Base-by-base conservation (phyloP, 1,140 invertebrate species). In the Drosophila tristis region DNA sequence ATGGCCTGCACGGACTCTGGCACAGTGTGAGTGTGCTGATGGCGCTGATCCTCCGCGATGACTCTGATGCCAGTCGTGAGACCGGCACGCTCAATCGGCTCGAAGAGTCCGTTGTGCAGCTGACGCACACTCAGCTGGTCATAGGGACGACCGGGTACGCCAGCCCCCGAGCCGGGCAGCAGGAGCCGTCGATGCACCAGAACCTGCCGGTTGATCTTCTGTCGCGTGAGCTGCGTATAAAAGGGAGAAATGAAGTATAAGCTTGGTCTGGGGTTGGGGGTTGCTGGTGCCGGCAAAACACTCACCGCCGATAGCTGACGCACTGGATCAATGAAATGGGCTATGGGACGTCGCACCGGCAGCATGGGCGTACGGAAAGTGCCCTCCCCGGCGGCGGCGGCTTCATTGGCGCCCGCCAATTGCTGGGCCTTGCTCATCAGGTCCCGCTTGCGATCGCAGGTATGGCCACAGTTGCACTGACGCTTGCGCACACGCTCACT, bases 381-480 rank as follows among this genome's bases (percentile, higher is more conserved):
- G 20, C 45, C 56, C 2, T 63, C 74, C 15, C 47, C 51, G 1
- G 56, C 45, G 11, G 64, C 62, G 2, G 77, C 72, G 25, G 39
- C 54, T 31, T 39, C 35, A 5, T 39, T 39, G 35, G 63, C 74
- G 9, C 70, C 67, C 6, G 67, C 53, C 78, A 89, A 45, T 50
- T 75, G 72, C 13, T 78, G 82, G 0, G 85, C 68, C 49, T 89
- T 89, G 48, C 49, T 84, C 25, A 80, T 71, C 6, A 85, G 45
- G 39, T 90, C 82, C 23, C 90, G 81, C 54, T 84, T 78, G 11
- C 87, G 80, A 48, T 91, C 91, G 59, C 91, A 92, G 7, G 63
- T 86, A n/a, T 92, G 91, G 6, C 91, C 91, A 53, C 91, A 92
- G 20, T 51, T 89, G 50, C 90, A 91, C 47, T 89, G 86, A 13